A percentile compares a stretch with the other conserved stretches of the same genome.
These are phyloP conservation scores for Dysmachus trigonus DNA, from an alignment of 2,888 invertebrate genomes.

Conservation along the genomic window DNA sequence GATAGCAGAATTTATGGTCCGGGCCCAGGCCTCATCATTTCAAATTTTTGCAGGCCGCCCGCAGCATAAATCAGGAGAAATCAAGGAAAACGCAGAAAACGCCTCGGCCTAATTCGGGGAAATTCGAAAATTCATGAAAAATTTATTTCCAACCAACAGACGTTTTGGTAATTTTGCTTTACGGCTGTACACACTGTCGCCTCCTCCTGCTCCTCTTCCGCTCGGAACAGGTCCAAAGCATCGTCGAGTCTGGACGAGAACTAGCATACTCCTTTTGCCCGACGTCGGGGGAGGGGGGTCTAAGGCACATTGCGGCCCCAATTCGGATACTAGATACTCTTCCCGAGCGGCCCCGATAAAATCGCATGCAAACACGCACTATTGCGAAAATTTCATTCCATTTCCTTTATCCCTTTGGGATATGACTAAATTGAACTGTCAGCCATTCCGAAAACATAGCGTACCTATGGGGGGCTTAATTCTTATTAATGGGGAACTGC, in stretches of 20 bases:
- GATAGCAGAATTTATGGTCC: neutral
- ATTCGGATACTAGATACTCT: slow-evolving; percentile 20
- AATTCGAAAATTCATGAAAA: slow-evolving; percentile 7
- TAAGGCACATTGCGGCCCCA: neutral
- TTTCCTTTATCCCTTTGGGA: slow-evolving; percentile 48
- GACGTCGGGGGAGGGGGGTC: no score
- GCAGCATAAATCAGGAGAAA: slow-evolving; percentile 18
- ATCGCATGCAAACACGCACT: slow-evolving; percentile 45
- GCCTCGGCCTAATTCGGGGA: neutral
- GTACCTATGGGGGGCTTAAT: slow-evolving; percentile 47
- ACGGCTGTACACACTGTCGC: neutral
- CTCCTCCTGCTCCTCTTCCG: neutral
- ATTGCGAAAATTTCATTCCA: slow-evolving; percentile 40
- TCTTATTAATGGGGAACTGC: slow-evolving; percentile 41
- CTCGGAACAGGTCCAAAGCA: neutral
- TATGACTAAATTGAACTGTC: slow-evolving; percentile 50
- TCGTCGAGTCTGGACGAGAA: neutral
- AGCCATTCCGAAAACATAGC: slow-evolving; percentile 46
- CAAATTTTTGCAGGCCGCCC: neutral
- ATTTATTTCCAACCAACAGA: neutral
- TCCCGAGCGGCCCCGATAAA: neutral
- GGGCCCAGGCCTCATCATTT: neutral
- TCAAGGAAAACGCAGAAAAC: neutral
- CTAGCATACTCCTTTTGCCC: neutral
- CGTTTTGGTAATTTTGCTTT: slow-evolving; percentile 18